Evolutionary conservation across 1,140 invertebrate genomes (phyloP), one percentile per base, ranked within the genome.

Genomic region (Pararge aegeria): DNA sequence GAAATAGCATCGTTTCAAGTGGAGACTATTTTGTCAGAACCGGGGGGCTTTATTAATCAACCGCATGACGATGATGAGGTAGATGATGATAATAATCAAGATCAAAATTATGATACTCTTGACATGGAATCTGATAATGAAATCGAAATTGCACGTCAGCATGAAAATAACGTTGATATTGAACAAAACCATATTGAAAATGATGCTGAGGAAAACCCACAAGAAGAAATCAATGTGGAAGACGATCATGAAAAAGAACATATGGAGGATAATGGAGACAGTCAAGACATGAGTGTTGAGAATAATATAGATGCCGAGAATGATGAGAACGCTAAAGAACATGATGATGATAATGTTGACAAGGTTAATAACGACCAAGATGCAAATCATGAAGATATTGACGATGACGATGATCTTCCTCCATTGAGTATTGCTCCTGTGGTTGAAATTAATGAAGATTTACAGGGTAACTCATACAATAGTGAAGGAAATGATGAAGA

Each of bases 1-100:
- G 90, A 91, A 74, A 83, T 90, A 37, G 80, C 87, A 4, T 84
- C 83, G 12, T 90, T 90, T 53, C 89, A 90, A 78, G 90, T 91
- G 19, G 90, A 91, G 70, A 68, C 89, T 44, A 90, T 91, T 51
- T 58, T 91, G 27, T 82, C 87, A 0, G 90, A 90, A 58, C 87
- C 89, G 0, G 84, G 89, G 59, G 73, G 61, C 9, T 86, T 73
- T 69, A 55, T 66, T 3, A 72, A 82, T 50, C 42, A 46, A 46
- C 74, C 79, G 37, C 61, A 74, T 13, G 83, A 84, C 0, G 83
- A 78, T 20, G 80, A 83, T 13, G 79, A 77, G 34, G 75, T 63
- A 30, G 78, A 79, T 13, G 64, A 65, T 24, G 68, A 74, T 13
- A 81, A 74, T 46, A 78, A 82, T 68, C 81, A 84, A 59, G 70